Base-by-base conservation (phyloP, 2,888 invertebrate genomes). In the Synanthedon myopaeformis region DNA sequence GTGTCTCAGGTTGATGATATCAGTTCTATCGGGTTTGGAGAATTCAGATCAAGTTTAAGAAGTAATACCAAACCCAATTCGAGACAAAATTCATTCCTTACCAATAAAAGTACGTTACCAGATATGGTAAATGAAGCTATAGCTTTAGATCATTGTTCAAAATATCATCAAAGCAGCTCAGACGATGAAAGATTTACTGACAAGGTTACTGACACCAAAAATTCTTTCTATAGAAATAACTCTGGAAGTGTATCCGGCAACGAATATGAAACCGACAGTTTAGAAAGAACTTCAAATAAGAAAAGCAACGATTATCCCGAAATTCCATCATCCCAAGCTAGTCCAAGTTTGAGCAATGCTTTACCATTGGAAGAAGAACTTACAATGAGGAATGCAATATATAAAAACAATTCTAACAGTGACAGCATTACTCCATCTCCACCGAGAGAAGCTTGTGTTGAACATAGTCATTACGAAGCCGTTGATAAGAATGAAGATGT, bases 361-460 rank as follows among this genome's bases (percentile, higher is more conserved):
- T 73, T 94, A 54, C 94, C 94, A 0, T 83, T 94, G 70, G 94
- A 94, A 68, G 94, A 94, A 82, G 94, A 94, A 74, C 81, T 94
- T 60, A 94, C 93, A 23, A 93, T 94, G 88, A 89, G 91, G 63
- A 94, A 94, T 67, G 92, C 93, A 3, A 89, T 94, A 2, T 92
- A 93, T 58, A 91, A 92, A 72, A 82, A 87, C 6, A 81, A 88
- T 60, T 90, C 90, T 0, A 90, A 89, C 28, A 90, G 89, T 55
- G 89, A 89, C 2, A 88, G 87, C 56, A 79, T 77, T 51, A 86
- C 87, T 8, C 83, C 87, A 19, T 85, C 87, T 11, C 87, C 87
- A 19, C 79, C 76, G 58, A 66, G 69, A 64, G 79, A 82, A 55
- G 64, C 75, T 42, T 63, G 62, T 42, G 63, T 77, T 55, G 74